Conservation (phyloP, 1,140 invertebrate species). For the Babylonia areolata region DNA sequence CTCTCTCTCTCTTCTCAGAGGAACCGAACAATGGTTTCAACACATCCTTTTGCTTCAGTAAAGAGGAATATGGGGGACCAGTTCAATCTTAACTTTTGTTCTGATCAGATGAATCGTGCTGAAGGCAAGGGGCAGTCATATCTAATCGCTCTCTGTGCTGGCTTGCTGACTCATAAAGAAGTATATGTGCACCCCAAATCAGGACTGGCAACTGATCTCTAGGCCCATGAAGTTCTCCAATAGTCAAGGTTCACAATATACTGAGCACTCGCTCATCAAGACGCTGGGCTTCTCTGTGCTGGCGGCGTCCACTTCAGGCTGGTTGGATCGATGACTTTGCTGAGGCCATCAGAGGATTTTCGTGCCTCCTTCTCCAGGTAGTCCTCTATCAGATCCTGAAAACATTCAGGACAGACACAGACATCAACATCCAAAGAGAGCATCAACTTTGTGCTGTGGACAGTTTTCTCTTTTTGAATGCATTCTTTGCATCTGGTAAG, state of each 20-base stretch:
- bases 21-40: too few relatives aligned
- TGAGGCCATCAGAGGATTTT: conserved; percentile 80
- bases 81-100: too few relatives aligned
- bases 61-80: too few relatives aligned
- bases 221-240: not conserved
- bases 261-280: conserved; percentile 7
- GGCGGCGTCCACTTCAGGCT: conserved; percentile 92
- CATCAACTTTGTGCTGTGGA: conserved; percentile 29
- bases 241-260: not conserved
- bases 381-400: conserved; percentile 93
- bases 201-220: too few relatives aligned
- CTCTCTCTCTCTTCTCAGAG: too few relatives aligned
- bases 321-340: conserved; percentile 89
- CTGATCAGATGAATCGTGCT: too few relatives aligned
- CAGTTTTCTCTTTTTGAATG: not conserved
- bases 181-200: too few relatives aligned
- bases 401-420: conserved; percentile 16
- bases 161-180: too few relatives aligned
- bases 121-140: too few relatives aligned
- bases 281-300: conserved; percentile 7
- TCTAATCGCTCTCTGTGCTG: too few relatives aligned
- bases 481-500: not conserved
- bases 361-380: conserved; percentile 86
- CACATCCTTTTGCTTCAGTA: too few relatives aligned
- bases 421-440: conserved; percentile 14